These are phyloP conservation scores for Oscarella lobularis DNA, from an alignment of 37 sponge, comb jelly and placozoan genomes.

Conservation along the genomic window DNA sequence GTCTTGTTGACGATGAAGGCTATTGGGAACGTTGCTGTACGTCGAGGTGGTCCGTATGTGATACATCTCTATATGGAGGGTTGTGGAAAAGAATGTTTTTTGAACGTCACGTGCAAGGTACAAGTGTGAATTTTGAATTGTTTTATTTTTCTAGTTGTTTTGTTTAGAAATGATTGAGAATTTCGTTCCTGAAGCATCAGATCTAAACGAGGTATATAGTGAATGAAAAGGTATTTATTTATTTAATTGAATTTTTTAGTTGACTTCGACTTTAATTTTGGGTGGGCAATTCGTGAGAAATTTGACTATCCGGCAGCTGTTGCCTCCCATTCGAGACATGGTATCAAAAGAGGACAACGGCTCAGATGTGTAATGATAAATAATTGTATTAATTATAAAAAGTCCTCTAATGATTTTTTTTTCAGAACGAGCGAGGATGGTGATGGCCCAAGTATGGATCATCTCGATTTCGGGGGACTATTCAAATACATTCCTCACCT, in stretches of 20 bases:
- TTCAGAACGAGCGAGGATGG: constrained; percentile 29
- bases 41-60: constrained; percentile 70
- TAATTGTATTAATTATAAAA: neutral
- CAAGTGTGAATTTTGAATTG: neutral
- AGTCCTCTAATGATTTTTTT: neutral
- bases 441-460: constrained; percentile 33
- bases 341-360: constrained; percentile 40
- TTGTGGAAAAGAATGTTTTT: constrained; percentile 94
- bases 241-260: constrained; percentile 18
- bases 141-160: neutral
- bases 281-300: constrained; percentile 56
- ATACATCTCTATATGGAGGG: constrained; percentile 39
- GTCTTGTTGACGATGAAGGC: constrained; percentile 60
- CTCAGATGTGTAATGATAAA: constrained; percentile 38
- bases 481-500: constrained; percentile 32
- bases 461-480: constrained; percentile 44
- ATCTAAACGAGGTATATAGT: constrained; percentile 12
- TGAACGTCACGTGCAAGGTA: constrained; percentile 66
- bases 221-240: constrained; percentile 1
- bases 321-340: constrained; percentile 46
- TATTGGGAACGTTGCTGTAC: constrained; percentile 86
- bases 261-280: constrained; percentile 43
- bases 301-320: constrained; percentile 51
- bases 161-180: constrained; percentile 51
- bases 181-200: constrained; percentile 57